Evolutionary conservation across 1,140 invertebrate species (phyloP).

Genomic region (Physella acuta): DNA sequence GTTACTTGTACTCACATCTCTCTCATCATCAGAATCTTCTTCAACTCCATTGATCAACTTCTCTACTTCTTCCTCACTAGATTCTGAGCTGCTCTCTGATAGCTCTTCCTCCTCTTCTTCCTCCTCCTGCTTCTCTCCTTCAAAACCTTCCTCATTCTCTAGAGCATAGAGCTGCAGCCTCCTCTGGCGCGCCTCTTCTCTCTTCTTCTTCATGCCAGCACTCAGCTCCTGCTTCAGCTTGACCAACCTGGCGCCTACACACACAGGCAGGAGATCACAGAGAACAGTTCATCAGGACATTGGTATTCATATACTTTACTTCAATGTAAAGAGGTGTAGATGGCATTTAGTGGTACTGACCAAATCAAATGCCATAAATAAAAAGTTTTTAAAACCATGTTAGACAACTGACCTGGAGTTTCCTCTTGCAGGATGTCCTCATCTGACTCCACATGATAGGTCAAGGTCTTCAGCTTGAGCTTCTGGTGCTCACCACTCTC

Average conservation of each 20-base stretch:
- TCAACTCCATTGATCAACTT: background rate
- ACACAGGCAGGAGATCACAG: background rate
- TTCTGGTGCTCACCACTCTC: background rate
- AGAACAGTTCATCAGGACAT: background rate
- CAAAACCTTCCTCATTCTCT: constrained; percentile 38
- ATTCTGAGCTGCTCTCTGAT: background rate
- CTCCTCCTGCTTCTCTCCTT: constrained; percentile 20
- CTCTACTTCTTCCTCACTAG: constrained; percentile 3
- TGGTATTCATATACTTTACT: no score
- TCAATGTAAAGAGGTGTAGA: no score
- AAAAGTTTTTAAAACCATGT: background rate
- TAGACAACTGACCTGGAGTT: background rate
- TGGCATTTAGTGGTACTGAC: no score
- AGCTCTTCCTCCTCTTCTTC: constrained; percentile 30
- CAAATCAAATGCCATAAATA: no score
- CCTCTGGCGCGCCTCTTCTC: constrained; percentile 26
- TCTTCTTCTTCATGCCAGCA: constrained; percentile 27
- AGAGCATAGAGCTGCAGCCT: constrained; percentile 27
- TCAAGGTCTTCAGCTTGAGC: constrained; percentile 11
- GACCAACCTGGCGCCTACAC: constrained; percentile 17
- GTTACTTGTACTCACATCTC: constrained; percentile 23
- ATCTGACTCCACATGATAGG: constrained; percentile 10
- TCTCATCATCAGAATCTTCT: constrained; percentile 5
- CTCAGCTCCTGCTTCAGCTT: constrained; percentile 26
- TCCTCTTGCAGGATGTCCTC: background rate